Conservation (phyloP, 2,113 vertebrate species). For the Xenus cinereus region DNA sequence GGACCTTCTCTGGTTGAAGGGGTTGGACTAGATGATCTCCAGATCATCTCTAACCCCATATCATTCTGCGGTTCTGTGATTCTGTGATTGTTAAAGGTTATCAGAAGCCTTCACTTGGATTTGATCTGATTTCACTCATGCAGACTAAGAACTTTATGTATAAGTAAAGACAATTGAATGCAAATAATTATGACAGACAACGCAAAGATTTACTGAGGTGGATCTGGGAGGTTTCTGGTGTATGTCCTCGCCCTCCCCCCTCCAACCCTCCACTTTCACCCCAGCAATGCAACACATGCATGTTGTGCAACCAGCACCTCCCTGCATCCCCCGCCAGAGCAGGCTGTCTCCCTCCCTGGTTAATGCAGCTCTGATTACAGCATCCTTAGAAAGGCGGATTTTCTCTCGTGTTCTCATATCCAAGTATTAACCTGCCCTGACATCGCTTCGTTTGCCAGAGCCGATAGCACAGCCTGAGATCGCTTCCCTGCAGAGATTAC, state of each 20-base stretch:
- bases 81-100: neutral
- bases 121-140: neutral
- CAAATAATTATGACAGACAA: neutral
- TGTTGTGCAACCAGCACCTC: neutral
- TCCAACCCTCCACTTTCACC: rapidly evolving
- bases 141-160: neutral
- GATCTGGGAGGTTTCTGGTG: neutral
- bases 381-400: neutral
- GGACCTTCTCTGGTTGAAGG: too few species aligned
- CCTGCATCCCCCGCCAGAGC: neutral
- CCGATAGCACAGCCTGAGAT: neutral
- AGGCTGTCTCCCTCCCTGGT: neutral
- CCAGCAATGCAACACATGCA: neutral
- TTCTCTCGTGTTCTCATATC: neutral
- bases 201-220: neutral
- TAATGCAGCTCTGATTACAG: neutral
- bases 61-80: too few species aligned
- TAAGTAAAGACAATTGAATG: neutral
- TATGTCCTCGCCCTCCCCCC: too few species aligned
- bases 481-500: neutral
- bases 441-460: neutral
- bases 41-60: too few species aligned
- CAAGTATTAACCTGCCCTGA: constrained; percentile 25
- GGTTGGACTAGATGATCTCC: too few species aligned
- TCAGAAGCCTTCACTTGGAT: neutral